Percentiles rank a stretch among this genome's conserved stretches.
phyloP scores from a whole-genome alignment of 1,140 invertebrate species.

The Asbolus verrucosus region DNA sequence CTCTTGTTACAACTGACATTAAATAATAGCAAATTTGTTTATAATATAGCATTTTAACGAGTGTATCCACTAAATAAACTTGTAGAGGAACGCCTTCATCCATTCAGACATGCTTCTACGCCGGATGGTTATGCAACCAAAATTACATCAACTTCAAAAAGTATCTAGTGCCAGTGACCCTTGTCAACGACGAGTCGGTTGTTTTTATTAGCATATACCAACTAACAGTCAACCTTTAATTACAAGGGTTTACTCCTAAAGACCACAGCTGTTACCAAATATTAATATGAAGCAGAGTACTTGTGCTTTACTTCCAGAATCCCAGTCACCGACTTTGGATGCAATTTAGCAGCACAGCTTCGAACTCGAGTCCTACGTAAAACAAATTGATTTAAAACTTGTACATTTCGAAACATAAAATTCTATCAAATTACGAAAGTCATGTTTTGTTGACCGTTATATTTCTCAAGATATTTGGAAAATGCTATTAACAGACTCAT shows the following conservation, averaged over 20 bases:
- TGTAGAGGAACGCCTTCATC: too few species aligned
- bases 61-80: too few species aligned
- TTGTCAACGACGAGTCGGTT: slow-evolving; percentile 38
- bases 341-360: slow-evolving; percentile 8
- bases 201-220: slow-evolving; percentile 43
- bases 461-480: too few species aligned
- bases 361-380: slow-evolving; percentile 7
- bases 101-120: too few species aligned
- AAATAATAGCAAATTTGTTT: slow-evolving; percentile 32
- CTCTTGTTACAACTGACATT: slow-evolving; percentile 32
- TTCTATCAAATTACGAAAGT: too few species aligned
- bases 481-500: too few species aligned
- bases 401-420: too few species aligned
- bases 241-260: slow-evolving; percentile 40
- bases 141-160: slow-evolving; percentile 24
- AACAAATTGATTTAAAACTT: not conserved
- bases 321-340: slow-evolving; percentile 6
- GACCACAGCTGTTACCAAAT: slow-evolving; percentile 43
- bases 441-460: too few species aligned
- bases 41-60: not conserved
- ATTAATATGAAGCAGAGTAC: slow-evolving; percentile 41
- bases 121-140: slow-evolving; percentile 14
- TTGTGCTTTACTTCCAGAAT: slow-evolving; percentile 25
- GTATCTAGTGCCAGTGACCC: slow-evolving; percentile 14
- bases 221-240: slow-evolving; percentile 43